Evolutionary conservation across 2,113 vertebrate species (phyloP), one percentile per base, ranked within the genome.

Genomic region (Nothoprocta pentlandii): DNA sequence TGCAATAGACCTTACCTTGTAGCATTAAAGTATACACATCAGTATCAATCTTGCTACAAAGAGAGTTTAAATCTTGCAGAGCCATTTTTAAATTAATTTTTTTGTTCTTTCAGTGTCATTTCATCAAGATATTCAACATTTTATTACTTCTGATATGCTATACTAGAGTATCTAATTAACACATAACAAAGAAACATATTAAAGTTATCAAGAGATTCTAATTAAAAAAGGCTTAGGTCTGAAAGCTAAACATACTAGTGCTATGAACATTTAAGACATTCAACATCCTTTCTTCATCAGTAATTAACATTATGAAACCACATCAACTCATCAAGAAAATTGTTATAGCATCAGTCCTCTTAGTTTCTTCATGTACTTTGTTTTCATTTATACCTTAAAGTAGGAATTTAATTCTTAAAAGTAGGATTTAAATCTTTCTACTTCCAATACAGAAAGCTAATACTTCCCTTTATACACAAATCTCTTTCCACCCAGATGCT

Each of bases 31-130:
- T 0, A 0, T 28, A 80, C 25, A 34, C 2, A 59, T 54, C 10
- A 0, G 0, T 51, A n/a, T 34, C 54, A 67, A 56, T 30, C 3
- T n/a, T 62, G 11, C 19, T 3, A 23, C 0, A 2, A 75, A 4
- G 6, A 53, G 42, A 91, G 12, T 64, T 90, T 75, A 67, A 92
- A 21, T 59, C 5, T 78, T 39, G 49, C 7, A 94, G 36, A 64
- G 80, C 12, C 62, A 71, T 76, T 36, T 61, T 76, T 36, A 74
- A 8, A 88, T 77, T 58, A 89, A 63, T 54, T 82, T 77, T 47
- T 14, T 93, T 94, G 20, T 79, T 93, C 74, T 70, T 92, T 46
- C 41, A 71, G 59, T 56, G 56, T 47, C 39, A 25, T 47, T 87
- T 85, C 41, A 32, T 70, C 49, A 81, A 71, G 62, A 41, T 61